Conservation (phyloP, 1,140 invertebrate species). For the Lanistes nyassanus region DNA sequence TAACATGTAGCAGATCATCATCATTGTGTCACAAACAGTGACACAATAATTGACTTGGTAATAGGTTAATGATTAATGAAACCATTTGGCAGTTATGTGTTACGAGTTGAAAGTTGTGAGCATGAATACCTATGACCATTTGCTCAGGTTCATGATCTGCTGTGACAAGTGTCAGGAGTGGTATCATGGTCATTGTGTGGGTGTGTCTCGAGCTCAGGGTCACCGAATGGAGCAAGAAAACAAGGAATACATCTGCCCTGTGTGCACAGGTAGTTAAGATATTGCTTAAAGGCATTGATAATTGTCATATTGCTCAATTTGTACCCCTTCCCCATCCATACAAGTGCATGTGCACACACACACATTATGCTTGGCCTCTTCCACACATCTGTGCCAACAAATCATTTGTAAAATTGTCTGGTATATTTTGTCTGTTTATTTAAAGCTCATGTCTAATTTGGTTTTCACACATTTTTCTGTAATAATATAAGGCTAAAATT, state of each 20-base stretch:
- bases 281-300: no score
- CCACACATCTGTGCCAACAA: no score
- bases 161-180: constrained; percentile 96
- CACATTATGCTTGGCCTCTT: no score
- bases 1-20: background rate
- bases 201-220: constrained; percentile 85
- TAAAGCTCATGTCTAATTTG: background rate
- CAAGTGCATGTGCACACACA: no score
- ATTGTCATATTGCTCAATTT: no score
- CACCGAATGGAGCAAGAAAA: constrained; percentile 90
- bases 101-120: background rate
- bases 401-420: background rate
- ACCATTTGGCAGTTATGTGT: background rate
- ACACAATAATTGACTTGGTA: background rate
- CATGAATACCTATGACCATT: background rate
- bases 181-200: constrained; percentile 97
- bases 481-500: background rate
- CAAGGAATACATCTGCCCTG: constrained; percentile 90
- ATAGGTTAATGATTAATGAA: background rate
- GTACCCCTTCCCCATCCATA: no score
- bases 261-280: constrained; percentile 71
- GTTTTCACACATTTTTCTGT: no score
- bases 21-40: background rate
- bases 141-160: constrained; percentile 89
- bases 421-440: background rate